These are phyloP conservation scores for Drosophila lacertosa DNA, from an alignment of 1,140 invertebrate genomes.

Conservation along the genomic window DNA sequence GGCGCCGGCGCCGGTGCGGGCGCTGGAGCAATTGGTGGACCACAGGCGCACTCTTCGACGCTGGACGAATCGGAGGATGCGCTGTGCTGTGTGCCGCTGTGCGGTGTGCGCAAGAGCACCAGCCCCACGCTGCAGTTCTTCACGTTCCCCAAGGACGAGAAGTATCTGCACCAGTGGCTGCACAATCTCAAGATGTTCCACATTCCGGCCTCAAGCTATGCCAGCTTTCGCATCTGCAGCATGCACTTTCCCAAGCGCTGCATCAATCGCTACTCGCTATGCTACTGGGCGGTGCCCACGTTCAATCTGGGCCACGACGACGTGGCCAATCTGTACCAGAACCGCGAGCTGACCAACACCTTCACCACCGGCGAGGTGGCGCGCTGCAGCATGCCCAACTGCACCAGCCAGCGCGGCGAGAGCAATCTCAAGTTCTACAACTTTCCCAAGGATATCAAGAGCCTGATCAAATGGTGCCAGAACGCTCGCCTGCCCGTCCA, in stretches of 20 bases:
- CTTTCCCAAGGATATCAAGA: conserved; percentile 80
- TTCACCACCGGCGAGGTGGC: conserved; percentile 77
- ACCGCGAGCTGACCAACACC: conserved; percentile 75
- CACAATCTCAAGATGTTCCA: conserved; percentile 80
- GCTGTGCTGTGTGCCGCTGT: conserved; percentile 74
- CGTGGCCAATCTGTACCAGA: conserved; percentile 80
- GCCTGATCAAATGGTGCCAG: conserved; percentile 79
- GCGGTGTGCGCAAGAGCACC: conserved; percentile 74
- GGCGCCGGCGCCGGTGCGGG: conserved; percentile 41
- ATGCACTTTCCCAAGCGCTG: conserved; percentile 81
- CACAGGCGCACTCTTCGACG: conserved; percentile 69
- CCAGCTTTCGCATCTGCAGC: conserved; percentile 72
- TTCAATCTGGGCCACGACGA: conserved; percentile 80
- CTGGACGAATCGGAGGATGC: conserved; percentile 75
- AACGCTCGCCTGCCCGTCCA: conserved; percentile 76
- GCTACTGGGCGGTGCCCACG: conserved; percentile 81
- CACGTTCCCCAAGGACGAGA: conserved; percentile 77
- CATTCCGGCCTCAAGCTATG: conserved; percentile 63
- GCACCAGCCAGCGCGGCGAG: conserved; percentile 72
- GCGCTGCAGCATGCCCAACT: conserved; percentile 78
- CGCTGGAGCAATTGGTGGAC: conserved; percentile 56
- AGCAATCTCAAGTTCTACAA: conserved; percentile 81
- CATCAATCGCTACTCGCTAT: conserved; percentile 77
- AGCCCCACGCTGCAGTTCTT: conserved; percentile 79
- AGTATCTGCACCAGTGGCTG: conserved; percentile 79